Percentiles rank a stretch among this genome's conserved stretches.
Evolutionary conservation across 2,888 invertebrate species (phyloP).

Genomic region (Drosophila ezoana): DNA sequence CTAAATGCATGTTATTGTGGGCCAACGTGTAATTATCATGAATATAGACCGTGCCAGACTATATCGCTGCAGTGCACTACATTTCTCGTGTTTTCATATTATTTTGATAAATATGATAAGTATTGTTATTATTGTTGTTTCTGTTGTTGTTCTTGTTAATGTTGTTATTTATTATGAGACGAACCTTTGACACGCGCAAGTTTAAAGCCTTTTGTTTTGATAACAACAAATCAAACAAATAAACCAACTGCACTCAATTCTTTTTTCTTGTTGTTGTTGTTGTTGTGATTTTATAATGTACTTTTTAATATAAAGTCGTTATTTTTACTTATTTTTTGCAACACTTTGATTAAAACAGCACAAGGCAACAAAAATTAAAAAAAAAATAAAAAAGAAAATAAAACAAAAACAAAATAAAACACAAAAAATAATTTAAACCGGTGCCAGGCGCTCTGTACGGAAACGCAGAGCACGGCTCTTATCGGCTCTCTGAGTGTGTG

Average conservation of each 20-base stretch:
- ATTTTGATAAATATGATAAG: background rate
- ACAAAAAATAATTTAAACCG: slow-evolving; percentile 42
- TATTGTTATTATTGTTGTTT: background rate
- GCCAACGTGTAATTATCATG: background rate
- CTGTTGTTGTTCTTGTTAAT: slow-evolving; percentile 13
- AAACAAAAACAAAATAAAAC: slow-evolving; percentile 14
- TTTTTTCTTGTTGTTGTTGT: background rate
- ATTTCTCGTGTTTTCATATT: background rate
- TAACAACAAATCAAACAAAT: slow-evolving; percentile 23
- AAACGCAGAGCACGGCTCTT: background rate
- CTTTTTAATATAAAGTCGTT: background rate
- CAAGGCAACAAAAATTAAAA: slow-evolving; percentile 15
- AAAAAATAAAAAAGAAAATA: slow-evolving; percentile 4
- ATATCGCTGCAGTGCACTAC: background rate
- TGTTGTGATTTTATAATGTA: background rate
- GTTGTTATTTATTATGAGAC: slow-evolving; percentile 22
- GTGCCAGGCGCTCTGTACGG: slow-evolving; percentile 26
- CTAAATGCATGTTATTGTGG: background rate
- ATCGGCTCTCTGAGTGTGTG: background rate
- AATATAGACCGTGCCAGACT: background rate
- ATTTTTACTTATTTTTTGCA: background rate
- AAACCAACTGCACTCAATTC: slow-evolving; percentile 11
- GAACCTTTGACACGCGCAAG: slow-evolving; percentile 58
- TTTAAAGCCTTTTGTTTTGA: slow-evolving; percentile 15
- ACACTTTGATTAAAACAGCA: slow-evolving; percentile 31